Percentiles rank a stretch among this genome's conserved stretches.
Conservation (phyloP, 2,113 vertebrate species). For the Vulpes ferrilata region DNA sequence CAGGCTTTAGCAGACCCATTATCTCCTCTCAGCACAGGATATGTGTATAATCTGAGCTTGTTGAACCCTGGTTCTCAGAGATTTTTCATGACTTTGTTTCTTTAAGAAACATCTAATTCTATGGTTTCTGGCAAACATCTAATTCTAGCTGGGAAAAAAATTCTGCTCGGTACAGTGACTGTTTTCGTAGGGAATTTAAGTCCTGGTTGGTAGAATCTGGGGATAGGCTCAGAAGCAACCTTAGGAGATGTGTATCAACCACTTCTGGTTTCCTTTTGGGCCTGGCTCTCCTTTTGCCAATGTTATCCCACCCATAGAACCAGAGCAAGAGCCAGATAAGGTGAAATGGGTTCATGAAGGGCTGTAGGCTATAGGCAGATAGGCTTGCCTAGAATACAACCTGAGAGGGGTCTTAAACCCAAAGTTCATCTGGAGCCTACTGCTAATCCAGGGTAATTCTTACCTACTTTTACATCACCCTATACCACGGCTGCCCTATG, state of each 20-base stretch:
- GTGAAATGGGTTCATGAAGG: background rate
- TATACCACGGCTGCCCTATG: background rate
- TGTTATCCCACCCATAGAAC: background rate
- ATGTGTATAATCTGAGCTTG: slow-evolving; percentile 73
- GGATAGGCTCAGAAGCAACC: background rate
- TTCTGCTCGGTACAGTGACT: slow-evolving; percentile 80
- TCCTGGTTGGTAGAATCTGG: slow-evolving; percentile 2
- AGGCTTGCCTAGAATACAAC: background rate
- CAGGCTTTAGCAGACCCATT: slow-evolving; percentile 73
- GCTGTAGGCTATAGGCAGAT: background rate
- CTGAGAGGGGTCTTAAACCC: slow-evolving; percentile 12
- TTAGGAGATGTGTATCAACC: background rate
- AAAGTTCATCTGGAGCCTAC: slow-evolving; percentile 10
- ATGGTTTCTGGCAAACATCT: slow-evolving; percentile 74
- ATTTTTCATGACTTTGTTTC: slow-evolving; percentile 35
- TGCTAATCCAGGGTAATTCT: background rate
- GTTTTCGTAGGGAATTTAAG: slow-evolving; percentile 50
- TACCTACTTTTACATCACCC: background rate
- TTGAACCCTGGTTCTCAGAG: slow-evolving; percentile 13
- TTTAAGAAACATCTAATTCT: slow-evolving; percentile 67
- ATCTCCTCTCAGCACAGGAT: slow-evolving; percentile 58
- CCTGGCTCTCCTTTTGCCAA: background rate
- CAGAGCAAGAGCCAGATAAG: background rate
- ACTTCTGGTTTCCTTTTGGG: slow-evolving; percentile 17
- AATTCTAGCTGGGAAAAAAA: slow-evolving; percentile 70